Evolutionary conservation across 2,888 invertebrate species (phyloP), one percentile per base, ranked within the genome.

Genomic region (Philereme vetulata): DNA sequence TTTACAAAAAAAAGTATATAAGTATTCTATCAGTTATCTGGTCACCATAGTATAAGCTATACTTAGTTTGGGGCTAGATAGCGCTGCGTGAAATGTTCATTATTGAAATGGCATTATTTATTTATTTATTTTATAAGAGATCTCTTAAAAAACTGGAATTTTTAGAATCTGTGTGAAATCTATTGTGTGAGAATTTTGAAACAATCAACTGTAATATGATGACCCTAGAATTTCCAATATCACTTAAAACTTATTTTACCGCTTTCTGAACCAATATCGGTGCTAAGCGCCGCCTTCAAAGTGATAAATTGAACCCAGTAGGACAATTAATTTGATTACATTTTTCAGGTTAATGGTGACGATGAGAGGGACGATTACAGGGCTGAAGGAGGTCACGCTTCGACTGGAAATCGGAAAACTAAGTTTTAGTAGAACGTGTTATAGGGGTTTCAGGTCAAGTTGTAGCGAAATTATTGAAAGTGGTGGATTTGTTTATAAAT

Each of bases 251-350:
- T 32, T 6, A 45, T 32, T 45, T 9, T 43, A 36, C 42, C 2
- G 10, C 0, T 10, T 44, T 44, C 21, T 6, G 44, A 44, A 11
- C 44, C 44, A 11, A 8, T 21, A 44, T n/a, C 34, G 21, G 21
- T 21, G 10, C 48, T 36, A 35, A 48, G 34, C n/a, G 34, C 36
- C 34, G 33, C n/a, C 11, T 52, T 32, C 21, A 10, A 11, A 11
- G 70, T 81, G 75, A 82, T 75, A 73, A 81, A 81, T 77, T 67
- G 56, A 49, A 9, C 36, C 62, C 68, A 66, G 60, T 56, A 52
- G 60, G 50, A 60, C 66, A 66, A 70, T 74, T 80, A 77, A 79
- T 78, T 77, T 72, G 75, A 79, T 77, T 76, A 76, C 73, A 69
- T 56, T 64, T 53, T 68, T 66, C 58, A 67, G 70, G 66, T 70